phyloP scores from a whole-genome alignment of 2,113 vertebrate genomes.

The Clarias magur region DNA sequence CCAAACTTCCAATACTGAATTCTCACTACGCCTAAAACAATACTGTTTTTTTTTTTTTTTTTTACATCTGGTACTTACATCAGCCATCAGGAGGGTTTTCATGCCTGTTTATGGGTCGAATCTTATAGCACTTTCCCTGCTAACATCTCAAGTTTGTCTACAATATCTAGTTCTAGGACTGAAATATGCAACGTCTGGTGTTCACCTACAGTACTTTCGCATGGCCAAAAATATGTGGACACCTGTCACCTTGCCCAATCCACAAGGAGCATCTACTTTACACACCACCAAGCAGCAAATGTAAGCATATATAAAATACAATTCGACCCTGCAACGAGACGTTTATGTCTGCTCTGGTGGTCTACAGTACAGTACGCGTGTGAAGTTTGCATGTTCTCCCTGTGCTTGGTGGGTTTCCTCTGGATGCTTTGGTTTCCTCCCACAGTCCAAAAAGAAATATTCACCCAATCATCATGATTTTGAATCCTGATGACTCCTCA shows the following conservation, averaged over 20 bases:
- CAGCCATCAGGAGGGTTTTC: neutral
- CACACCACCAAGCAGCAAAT: no score
- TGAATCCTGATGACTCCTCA: no score
- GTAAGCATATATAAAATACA: no score
- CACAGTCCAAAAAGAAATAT: neutral
- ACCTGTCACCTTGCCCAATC: neutral
- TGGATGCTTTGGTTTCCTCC: no score
- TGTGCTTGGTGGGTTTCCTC: no score
- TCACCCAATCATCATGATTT: neutral
- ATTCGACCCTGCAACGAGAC: no score
- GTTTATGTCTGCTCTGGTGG: no score
- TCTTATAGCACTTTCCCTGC: neutral
- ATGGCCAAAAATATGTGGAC: neutral
- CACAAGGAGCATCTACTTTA: no score
- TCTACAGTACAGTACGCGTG: no score
- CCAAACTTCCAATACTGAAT: neutral
- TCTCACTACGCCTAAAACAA: neutral
- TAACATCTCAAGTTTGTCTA: neutral
- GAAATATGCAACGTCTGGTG: neutral
- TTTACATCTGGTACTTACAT: neutral
- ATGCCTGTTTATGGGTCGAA: neutral
- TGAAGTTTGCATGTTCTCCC: no score
- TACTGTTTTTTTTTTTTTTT: neutral
- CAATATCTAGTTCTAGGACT: neutral
- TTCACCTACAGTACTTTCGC: no score